Evolutionary conservation across 2,888 invertebrate genomes (phyloP).

Genomic region (Drymonia ruficornis): DNA sequence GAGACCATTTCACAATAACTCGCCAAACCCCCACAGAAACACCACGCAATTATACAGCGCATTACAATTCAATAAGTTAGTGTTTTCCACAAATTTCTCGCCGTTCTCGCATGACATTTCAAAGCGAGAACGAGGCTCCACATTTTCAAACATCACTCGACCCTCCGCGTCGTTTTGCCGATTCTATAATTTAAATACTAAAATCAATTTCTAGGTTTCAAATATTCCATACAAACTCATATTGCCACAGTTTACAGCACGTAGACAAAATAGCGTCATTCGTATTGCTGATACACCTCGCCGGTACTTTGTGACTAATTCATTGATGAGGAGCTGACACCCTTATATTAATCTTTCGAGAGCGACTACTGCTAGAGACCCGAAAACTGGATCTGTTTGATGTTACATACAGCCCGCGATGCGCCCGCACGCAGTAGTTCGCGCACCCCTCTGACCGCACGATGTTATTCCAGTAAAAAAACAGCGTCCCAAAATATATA

Average conservation of each 20-base stretch:
- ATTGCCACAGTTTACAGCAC: constrained; percentile 32
- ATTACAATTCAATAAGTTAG: constrained; percentile 13
- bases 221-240: constrained; percentile 31
- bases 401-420: neutral
- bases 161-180: constrained; percentile 27
- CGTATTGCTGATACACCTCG: constrained; percentile 14
- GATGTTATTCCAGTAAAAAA: constrained; percentile 36
- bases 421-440: constrained; percentile 5
- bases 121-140: neutral
- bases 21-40: neutral
- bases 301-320: constrained; percentile 32
- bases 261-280: constrained; percentile 13
- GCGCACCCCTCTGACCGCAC: constrained; percentile 23
- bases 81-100: neutral
- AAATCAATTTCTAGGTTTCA: constrained; percentile 37
- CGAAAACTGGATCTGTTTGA: neutral
- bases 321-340: constrained; percentile 7
- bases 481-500: constrained; percentile 48
- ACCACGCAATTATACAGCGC: neutral
- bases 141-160: constrained; percentile 11
- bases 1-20: neutral
- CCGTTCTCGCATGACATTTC: neutral
- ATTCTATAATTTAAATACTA: constrained; percentile 49
- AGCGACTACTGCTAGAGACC: constrained; percentile 14
- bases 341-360: constrained; percentile 8